Evolutionary conservation across 1,140 invertebrate genomes (phyloP).

Genomic region (Liolophura sinensis): DNA sequence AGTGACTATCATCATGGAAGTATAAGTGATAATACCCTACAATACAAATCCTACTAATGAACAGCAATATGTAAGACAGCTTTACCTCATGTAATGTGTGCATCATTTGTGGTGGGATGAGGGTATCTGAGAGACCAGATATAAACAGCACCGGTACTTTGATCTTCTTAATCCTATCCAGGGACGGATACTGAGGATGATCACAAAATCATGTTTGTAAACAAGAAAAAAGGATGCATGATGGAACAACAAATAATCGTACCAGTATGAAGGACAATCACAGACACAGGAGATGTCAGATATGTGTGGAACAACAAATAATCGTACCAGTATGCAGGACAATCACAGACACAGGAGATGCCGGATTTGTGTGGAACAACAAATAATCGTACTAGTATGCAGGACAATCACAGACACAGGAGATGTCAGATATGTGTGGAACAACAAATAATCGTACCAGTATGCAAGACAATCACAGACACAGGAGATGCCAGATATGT

Average conservation of each 20-base stretch:
- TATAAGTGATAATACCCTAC: too few relatives aligned
- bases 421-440: too few relatives aligned
- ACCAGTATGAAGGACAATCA: not conserved
- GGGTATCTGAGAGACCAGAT: slow-evolving; percentile 70
- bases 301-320: too few relatives aligned
- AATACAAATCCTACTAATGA: not conserved
- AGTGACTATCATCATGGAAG: not conserved
- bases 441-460: too few relatives aligned
- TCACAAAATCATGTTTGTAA: not conserved
- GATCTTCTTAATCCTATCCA: slow-evolving; percentile 33
- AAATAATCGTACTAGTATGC: not conserved
- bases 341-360: too few relatives aligned
- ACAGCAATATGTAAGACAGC: not conserved
- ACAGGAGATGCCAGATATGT: too few relatives aligned
- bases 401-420: too few relatives aligned
- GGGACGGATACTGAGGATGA: slow-evolving; percentile 42
- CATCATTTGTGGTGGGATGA: slow-evolving; percentile 89
- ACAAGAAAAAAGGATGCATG: not conserved
- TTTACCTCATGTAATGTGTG: slow-evolving; percentile 68
- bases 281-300: too few relatives aligned
- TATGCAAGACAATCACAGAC: too few relatives aligned
- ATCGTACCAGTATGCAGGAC: too few relatives aligned
- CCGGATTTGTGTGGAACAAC: too few relatives aligned
- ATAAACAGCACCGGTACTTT: slow-evolving; percentile 55
- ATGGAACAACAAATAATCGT: not conserved